phyloP scores from a whole-genome alignment of 2,797 vertebrate species.

The Synaphobranchus kaupii region DNA sequence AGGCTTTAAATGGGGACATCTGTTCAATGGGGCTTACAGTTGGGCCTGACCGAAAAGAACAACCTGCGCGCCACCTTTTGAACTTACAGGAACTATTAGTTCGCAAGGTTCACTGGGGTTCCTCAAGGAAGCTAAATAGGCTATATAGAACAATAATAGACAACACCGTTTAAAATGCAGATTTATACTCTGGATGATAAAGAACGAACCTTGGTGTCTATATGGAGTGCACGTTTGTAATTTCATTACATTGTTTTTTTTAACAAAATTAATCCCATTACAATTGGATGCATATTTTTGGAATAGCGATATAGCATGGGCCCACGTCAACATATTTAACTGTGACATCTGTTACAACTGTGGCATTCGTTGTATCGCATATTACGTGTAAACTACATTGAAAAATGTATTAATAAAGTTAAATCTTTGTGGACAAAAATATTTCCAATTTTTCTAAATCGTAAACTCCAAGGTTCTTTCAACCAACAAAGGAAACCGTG shows the following conservation, averaged over 20 bases:
- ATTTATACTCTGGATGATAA: not conserved
- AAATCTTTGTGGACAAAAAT: not conserved
- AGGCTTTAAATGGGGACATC: constrained; percentile 95
- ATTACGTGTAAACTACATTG: not conserved
- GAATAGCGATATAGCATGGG: not conserved
- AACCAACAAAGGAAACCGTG: constrained; percentile 5
- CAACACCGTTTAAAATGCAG: constrained; percentile 1
- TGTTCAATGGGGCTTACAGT: constrained; percentile 84
- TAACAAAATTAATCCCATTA: not conserved
- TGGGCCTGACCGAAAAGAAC: constrained; percentile 71
- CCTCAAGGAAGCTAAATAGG: constrained; percentile 6
- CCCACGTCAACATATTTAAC: not conserved
- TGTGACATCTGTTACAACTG: not conserved
- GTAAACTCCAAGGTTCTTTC: not conserved
- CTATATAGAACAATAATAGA: not conserved
- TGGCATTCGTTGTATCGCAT: not conserved
- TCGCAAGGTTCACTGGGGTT: constrained; percentile 43
- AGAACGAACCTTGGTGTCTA: not conserved
- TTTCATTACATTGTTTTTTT: not conserved
- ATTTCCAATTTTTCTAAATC: not conserved
- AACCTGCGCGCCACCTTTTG: constrained; percentile 72
- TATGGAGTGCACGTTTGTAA: not conserved
- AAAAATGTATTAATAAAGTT: not conserved
- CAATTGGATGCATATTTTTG: not conserved
- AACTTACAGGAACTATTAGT: constrained; percentile 52